Base-by-base conservation (phyloP, 2,113 vertebrate genomes). In the Setophaga coronata region DNA sequence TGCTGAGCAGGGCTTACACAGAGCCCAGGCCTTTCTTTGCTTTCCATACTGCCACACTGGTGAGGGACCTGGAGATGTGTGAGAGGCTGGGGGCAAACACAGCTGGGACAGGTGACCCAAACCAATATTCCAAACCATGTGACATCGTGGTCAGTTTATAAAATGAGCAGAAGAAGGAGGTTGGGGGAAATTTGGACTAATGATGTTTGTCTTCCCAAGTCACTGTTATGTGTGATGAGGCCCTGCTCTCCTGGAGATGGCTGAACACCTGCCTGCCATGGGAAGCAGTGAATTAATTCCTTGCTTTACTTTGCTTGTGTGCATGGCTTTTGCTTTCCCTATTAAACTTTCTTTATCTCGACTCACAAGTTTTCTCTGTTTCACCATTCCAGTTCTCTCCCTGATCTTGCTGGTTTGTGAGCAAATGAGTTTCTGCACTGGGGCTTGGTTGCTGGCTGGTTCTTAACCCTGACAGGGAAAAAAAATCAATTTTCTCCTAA, bases 71-170 rank as follows among this genome's bases (percentile, higher is more conserved):
- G 53, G 45, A 33, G 9, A 23, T 19, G 12, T 2, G 3, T 33
- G 23, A 20, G 33, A 45, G 7, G 12, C 0, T 43, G 45, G 18
- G 45, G 42, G 23, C 9, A 45, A 6, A 43, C 0, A 0, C 36
- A 60, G 21, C 9, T 36, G 33, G 53, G 45, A 53, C 9, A 43
- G 28, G 28, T 33, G 18, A 61, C 28, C 11, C 38, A 28, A 45
- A 45, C 0, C 2, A 69, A 53, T 28, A 28, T 24, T 69, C 38
- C 23, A 45, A 50, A 87, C 11, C 14, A 8, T 21, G 13, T 14
- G 26, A 26, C 38, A 33, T 28, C 62, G 28, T 15, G 38, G 45
- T 69, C 45, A 45, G 8, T 45, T 45, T 24, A 19, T 15, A 23
- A 45, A 69, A 23, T 23, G 33, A 45, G 21, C 0, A 1, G 11